These are phyloP conservation scores for Artibeus jamaicensis DNA, from an alignment of 2,797 vertebrate species.

Conservation along the genomic window DNA sequence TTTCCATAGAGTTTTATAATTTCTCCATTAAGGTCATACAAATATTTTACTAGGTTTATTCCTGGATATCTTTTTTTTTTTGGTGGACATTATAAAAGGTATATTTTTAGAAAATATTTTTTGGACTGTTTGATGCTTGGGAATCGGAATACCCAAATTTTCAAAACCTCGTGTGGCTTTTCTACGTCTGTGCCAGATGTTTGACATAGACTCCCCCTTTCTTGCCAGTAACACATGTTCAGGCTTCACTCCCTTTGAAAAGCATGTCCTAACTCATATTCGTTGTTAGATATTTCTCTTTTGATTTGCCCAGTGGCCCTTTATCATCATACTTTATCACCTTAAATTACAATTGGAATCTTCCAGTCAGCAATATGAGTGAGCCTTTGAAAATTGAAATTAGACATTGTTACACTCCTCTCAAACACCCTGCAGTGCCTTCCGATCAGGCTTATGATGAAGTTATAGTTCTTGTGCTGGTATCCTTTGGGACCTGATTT, in stretches of 20 bases:
- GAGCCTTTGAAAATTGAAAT: background rate
- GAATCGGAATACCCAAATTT: background rate
- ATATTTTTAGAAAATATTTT: background rate
- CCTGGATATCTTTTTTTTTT: background rate
- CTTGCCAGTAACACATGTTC: background rate
- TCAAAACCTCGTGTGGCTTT: background rate
- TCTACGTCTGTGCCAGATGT: background rate
- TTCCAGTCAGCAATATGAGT: background rate
- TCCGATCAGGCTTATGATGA: background rate
- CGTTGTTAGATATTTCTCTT: background rate
- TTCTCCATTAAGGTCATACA: background rate
- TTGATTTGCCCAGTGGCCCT: background rate
- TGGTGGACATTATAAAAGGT: background rate
- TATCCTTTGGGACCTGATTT: background rate
- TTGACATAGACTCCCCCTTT: background rate
- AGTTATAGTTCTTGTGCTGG: background rate
- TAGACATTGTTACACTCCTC: background rate
- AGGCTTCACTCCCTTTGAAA: background rate
- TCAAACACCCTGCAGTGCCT: background rate
- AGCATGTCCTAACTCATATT: background rate
- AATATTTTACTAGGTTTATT: background rate
- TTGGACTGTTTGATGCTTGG: background rate
- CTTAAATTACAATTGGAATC: background rate
- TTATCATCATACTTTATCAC: background rate
- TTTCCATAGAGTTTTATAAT: slow-evolving; percentile 8